Percentiles rank a stretch among this genome's conserved stretches.
Evolutionary conservation across 2,888 invertebrate species (phyloP).

Genomic region (Aleiodes alternator): DNA sequence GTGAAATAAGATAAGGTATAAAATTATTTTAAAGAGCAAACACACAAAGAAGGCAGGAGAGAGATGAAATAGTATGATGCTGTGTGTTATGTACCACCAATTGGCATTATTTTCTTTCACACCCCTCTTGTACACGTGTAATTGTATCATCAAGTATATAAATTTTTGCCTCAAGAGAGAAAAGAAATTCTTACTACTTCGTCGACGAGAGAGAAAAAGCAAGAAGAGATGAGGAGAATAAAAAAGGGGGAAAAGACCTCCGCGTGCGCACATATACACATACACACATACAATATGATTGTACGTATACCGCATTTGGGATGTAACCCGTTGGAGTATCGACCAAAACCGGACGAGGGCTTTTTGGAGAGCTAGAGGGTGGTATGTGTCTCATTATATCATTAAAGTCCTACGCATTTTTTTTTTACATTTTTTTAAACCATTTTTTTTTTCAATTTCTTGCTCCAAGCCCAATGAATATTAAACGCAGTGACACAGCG

Average conservation of each 20-base stretch:
- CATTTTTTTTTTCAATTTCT: slow-evolving; percentile 1
- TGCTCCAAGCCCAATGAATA: not conserved
- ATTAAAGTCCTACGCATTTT: slow-evolving; percentile 36
- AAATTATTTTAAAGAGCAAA: not conserved
- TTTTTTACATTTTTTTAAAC: not conserved
- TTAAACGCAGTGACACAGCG: not conserved
- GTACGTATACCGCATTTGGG: slow-evolving; percentile 7
- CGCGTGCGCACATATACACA: not conserved
- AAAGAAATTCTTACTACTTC: too few relatives aligned
- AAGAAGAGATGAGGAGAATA: too few relatives aligned
- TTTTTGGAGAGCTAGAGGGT: not conserved
- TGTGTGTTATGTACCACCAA: too few relatives aligned
- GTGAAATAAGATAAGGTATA: not conserved
- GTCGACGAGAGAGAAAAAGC: too few relatives aligned
- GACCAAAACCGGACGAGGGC: slow-evolving; percentile 19
- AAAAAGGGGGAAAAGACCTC: not conserved
- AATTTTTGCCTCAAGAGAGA: too few relatives aligned
- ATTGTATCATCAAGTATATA: too few relatives aligned
- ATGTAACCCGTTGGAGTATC: slow-evolving; percentile 32
- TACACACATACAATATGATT: not conserved
- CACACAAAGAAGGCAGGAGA: not conserved
- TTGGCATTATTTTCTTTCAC: too few relatives aligned
- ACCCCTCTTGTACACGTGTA: too few relatives aligned
- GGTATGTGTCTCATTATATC: slow-evolving; percentile 33
- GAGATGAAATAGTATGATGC: too few relatives aligned